Evolutionary conservation across 2,113 vertebrate genomes (phyloP).

Genomic region (Euleptes europaea): DNA sequence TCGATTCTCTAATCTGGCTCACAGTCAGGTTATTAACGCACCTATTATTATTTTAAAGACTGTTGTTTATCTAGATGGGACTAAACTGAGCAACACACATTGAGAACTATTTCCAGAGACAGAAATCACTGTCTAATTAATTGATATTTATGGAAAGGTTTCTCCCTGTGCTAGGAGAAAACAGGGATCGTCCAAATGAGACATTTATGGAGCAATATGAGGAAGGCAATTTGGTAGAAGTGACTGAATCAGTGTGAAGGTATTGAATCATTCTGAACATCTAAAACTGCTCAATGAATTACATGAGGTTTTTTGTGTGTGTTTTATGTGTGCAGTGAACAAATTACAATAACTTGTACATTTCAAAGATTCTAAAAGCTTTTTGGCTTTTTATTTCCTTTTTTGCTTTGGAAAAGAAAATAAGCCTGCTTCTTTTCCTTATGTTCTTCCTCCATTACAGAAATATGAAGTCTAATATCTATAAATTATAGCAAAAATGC

Average conservation of each 20-base stretch:
- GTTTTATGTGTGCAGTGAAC: neutral
- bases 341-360: neutral
- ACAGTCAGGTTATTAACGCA: too few species aligned
- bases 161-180: slow-evolving; percentile 9
- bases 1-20: too few species aligned
- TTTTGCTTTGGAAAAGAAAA: neutral
- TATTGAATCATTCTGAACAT: neutral
- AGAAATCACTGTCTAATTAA: slow-evolving; percentile 12
- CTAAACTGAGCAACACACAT: neutral
- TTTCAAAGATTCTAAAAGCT: neutral
- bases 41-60: slow-evolving; percentile 6
- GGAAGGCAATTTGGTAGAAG: neutral
- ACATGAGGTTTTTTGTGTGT: neutral
- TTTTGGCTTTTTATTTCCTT: neutral
- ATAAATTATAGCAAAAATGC: neutral
- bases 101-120: neutral
- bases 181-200: slow-evolving; percentile 5
- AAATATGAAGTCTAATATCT: neutral
- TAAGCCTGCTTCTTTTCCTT: neutral
- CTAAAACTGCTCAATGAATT: neutral
- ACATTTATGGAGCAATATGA: neutral
- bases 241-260: neutral
- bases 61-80: neutral
- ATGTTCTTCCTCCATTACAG: neutral
- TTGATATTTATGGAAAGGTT: slow-evolving; percentile 8